Evolutionary conservation across 2,113 vertebrate species (phyloP).

Genomic region (Catharus minimus): DNA sequence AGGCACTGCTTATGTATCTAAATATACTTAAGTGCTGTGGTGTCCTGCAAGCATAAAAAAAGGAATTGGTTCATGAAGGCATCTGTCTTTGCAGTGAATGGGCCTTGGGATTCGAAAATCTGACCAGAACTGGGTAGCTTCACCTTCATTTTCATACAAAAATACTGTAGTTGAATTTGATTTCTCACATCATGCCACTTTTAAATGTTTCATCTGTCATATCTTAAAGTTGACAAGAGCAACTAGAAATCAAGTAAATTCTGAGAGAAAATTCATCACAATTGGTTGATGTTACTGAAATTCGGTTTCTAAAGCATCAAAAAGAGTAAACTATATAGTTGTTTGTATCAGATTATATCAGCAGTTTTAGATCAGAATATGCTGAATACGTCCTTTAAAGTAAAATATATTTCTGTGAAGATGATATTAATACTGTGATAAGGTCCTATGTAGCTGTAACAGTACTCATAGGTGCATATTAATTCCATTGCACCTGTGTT

Average conservation of each 20-base stretch:
- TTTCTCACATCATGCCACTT: neutral
- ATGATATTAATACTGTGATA: neutral
- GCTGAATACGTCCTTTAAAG: neutral
- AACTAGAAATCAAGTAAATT: neutral
- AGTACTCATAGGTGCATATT: neutral
- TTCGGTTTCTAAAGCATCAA: neutral
- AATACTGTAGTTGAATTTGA: neutral
- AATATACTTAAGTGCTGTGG: neutral
- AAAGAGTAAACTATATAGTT: neutral
- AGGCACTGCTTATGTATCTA: neutral
- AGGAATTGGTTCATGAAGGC: neutral
- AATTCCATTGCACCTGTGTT: neutral
- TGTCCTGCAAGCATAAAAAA: neutral
- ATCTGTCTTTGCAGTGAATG: neutral
- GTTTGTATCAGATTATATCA: neutral
- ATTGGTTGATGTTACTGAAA: neutral
- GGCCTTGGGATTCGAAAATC: neutral
- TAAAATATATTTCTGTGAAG: neutral
- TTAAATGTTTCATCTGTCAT: neutral
- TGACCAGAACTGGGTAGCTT: neutral
- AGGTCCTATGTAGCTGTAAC: neutral
- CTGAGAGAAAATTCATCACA: neutral
- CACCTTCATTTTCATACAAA: rapidly evolving
- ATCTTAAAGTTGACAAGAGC: neutral
- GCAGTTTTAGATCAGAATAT: neutral